These are phyloP conservation scores for Leptoclinus maculatus DNA, from an alignment of 2,797 vertebrate species.

Conservation along the genomic window DNA sequence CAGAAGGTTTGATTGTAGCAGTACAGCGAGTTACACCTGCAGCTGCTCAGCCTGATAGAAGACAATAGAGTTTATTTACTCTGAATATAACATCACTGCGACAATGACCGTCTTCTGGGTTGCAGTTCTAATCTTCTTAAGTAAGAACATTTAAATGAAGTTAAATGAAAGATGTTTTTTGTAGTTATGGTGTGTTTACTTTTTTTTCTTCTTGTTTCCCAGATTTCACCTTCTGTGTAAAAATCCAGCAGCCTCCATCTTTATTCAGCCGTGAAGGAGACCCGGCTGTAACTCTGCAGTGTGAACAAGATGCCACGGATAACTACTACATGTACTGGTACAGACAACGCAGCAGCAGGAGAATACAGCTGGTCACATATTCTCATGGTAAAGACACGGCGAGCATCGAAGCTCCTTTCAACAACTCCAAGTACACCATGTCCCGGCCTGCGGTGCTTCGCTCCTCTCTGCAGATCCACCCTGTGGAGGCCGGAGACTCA, in stretches of 20 bases:
- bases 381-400: fast-evolving
- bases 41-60: not conserved
- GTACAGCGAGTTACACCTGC: not conserved
- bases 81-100: not conserved
- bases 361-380: constrained; percentile 47
- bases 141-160: not conserved
- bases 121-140: not conserved
- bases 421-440: constrained; percentile 39
- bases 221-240: not conserved
- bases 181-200: not conserved
- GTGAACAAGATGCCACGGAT: constrained; percentile 56
- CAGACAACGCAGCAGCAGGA: constrained; percentile 37
- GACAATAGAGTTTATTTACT: not conserved
- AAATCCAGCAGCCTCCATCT: not conserved
- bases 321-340: constrained; percentile 73
- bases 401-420: constrained; percentile 25
- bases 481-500: constrained; percentile 38
- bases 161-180: not conserved
- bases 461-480: constrained; percentile 39
- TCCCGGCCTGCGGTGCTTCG: not conserved
- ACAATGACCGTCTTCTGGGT: not conserved
- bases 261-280: not conserved
- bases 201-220: not conserved
- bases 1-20: not conserved
- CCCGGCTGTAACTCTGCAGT: constrained; percentile 28